Conservation (phyloP, 2,797 vertebrate genomes). For the Girardinus metallicus region DNA sequence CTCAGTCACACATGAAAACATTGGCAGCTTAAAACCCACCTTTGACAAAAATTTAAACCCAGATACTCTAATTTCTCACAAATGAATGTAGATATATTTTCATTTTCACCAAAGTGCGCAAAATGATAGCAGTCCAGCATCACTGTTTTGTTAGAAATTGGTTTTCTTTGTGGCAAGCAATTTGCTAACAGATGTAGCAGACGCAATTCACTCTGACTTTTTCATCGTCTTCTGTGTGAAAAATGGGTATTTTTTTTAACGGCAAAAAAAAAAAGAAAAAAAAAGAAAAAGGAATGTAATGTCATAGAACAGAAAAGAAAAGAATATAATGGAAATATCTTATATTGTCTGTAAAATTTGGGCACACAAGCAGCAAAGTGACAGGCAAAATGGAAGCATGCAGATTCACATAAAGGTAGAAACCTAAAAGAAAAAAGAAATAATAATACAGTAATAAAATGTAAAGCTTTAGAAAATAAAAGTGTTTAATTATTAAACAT, state of each 20-base stretch:
- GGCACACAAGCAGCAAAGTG: not conserved
- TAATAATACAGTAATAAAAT: not conserved
- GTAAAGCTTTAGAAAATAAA: not conserved
- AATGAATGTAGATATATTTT: not conserved
- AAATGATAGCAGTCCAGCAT: not conserved
- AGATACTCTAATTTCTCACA: not conserved
- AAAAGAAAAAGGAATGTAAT: not conserved
- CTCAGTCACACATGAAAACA: constrained; percentile 26
- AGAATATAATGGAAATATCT: not conserved
- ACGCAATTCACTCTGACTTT: not conserved
- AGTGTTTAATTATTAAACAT: not conserved
- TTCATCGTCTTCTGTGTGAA: not conserved
- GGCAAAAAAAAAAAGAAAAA: not conserved
- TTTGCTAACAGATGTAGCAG: not conserved
- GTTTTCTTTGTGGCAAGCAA: not conserved
- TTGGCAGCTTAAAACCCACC: not conserved
- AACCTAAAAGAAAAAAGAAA: not conserved
- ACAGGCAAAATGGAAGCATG: not conserved
- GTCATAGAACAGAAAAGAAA: not conserved
- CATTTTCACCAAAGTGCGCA: not conserved
- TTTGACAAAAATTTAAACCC: constrained; percentile 9
- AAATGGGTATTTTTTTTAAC: not conserved
- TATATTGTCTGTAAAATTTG: not conserved
- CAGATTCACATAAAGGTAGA: not conserved
- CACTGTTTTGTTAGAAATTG: not conserved